Conservation (phyloP, 2,797 vertebrate genomes). For the Tarsius wallacei region DNA sequence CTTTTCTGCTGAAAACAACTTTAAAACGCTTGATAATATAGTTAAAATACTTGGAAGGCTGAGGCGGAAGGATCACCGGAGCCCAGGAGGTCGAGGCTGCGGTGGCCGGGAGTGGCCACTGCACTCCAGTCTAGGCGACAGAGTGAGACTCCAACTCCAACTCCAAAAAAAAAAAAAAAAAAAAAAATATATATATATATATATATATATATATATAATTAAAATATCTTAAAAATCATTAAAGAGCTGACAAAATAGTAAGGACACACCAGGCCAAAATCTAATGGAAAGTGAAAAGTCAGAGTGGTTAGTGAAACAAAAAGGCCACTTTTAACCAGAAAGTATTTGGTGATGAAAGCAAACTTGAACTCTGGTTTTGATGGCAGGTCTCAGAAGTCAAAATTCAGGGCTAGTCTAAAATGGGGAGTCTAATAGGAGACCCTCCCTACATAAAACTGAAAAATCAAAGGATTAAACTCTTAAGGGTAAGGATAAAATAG, state of each 20-base stretch:
- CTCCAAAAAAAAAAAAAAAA: no score
- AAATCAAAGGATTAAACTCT: not conserved
- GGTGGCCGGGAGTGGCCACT: no score
- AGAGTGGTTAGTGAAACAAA: conserved; percentile 50
- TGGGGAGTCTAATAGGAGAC: not conserved
- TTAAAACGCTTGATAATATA: conserved; percentile 75
- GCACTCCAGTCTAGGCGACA: no score
- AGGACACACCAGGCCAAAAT: conserved; percentile 36
- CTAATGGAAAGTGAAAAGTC: conserved; percentile 70
- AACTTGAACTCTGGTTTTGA: conserved; percentile 54
- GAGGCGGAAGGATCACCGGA: no score
- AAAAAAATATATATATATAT: no score
- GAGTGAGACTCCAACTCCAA: no score
- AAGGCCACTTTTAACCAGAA: conserved; percentile 43
- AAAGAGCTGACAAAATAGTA: conserved; percentile 72
- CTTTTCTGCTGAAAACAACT: conserved; percentile 73
- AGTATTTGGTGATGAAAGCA: conserved; percentile 67
- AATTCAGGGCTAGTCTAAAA: not conserved
- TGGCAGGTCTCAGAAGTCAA: conserved; percentile 25
- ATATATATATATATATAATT: no score
- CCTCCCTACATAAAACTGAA: conserved; percentile 5
- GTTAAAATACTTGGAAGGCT: no score
- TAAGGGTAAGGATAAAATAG: not conserved
- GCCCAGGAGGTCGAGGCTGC: no score
- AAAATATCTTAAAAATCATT: conserved; percentile 73